Evolutionary conservation across 2,888 invertebrate species (phyloP).

Genomic region (Holacanthella duospinosa): DNA sequence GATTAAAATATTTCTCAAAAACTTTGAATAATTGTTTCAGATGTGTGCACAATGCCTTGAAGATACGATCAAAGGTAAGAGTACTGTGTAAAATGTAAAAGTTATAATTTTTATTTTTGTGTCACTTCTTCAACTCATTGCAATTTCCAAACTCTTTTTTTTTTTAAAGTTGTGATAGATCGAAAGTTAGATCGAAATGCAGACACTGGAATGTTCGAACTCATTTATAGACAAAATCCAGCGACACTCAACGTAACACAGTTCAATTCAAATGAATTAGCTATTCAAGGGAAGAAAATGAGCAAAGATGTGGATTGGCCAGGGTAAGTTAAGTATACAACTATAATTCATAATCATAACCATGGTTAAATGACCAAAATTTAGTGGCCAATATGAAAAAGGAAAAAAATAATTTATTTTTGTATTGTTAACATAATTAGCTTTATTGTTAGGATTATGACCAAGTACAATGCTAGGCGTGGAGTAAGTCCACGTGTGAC

Average conservation of each 20-base stretch:
- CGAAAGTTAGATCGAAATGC: slow-evolving; percentile 58
- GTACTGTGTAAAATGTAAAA: background rate
- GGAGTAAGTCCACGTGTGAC: background rate
- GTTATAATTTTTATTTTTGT: background rate
- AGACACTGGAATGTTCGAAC: slow-evolving; percentile 68
- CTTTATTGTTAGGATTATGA: slow-evolving; percentile 18
- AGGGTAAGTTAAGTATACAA: slow-evolving; percentile 14
- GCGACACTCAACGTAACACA: slow-evolving; percentile 46
- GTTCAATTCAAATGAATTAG: slow-evolving; percentile 30
- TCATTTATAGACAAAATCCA: slow-evolving; percentile 64
- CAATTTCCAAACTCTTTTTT: too few relatives aligned
- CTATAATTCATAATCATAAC: too few relatives aligned
- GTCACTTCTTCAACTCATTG: background rate
- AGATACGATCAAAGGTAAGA: slow-evolving; percentile 80
- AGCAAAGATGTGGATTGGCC: slow-evolving; percentile 36
- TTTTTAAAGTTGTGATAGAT: slow-evolving; percentile 62
- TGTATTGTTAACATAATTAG: background rate
- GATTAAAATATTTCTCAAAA: background rate
- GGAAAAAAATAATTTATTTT: background rate
- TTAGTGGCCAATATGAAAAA: background rate
- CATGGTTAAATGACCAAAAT: background rate
- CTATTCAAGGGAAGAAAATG: slow-evolving; percentile 31
- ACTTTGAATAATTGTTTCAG: background rate
- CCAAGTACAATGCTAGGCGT: slow-evolving; percentile 19
- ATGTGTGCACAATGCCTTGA: slow-evolving; percentile 70